phyloP scores from a whole-genome alignment of 2,888 invertebrate genomes.

The Diachrysia chrysitis region DNA sequence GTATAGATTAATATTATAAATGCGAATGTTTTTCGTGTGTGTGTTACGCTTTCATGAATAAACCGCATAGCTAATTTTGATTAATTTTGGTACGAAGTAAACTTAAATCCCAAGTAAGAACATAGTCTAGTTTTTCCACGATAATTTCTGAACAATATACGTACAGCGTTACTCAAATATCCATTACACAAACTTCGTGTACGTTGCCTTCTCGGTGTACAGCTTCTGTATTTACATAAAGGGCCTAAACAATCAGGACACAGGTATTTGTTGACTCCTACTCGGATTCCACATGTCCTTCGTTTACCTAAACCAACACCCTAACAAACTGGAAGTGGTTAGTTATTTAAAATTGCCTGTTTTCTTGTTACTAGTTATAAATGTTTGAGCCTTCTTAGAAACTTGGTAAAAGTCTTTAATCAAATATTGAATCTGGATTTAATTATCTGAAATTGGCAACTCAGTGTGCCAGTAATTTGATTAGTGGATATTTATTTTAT shows the following conservation, averaged over 20 bases:
- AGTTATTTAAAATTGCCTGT: neutral
- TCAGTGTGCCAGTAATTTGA: neutral
- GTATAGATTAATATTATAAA: no score
- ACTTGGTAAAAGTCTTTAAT: neutral
- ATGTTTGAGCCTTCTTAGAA: constrained; percentile 12
- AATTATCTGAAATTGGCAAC: neutral
- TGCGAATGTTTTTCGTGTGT: no score
- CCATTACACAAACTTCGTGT: constrained; percentile 19
- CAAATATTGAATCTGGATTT: neutral
- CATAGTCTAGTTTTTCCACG: no score
- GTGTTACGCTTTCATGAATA: no score
- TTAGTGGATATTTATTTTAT: no score
- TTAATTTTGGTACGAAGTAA: no score
- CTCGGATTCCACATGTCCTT: constrained; percentile 12
- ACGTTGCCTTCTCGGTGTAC: constrained; percentile 7
- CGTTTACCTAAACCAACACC: constrained; percentile 28
- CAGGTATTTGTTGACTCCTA: constrained; percentile 42
- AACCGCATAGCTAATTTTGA: no score
- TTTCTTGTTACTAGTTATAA: constrained; percentile 20
- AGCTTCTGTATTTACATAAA: constrained; percentile 28
- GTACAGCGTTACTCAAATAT: constrained; percentile 13
- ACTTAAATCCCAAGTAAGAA: neutral
- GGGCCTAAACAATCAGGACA: constrained; percentile 31
- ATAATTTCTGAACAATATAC: neutral
- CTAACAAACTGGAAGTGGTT: neutral